Conservation (phyloP, 1,140 invertebrate species). For the fruit fly (Drosophila melanogaster) region Release_6_plus_ISO1_MT NT_033777.3:28190001-28190500, state of each 20-base stretch:
- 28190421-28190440: constrained; percentile 10
- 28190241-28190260: constrained; percentile 73
- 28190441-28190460: constrained; percentile 64
- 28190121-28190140: constrained; percentile 41
- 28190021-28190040: constrained; percentile 79
- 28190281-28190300: not conserved
- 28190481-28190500: constrained; percentile 64
- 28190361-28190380: not conserved
- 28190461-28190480: constrained; percentile 70
- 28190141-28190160: not conserved
- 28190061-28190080: constrained; percentile 67
- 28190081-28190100: constrained; percentile 69
- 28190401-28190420: not conserved
- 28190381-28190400: not conserved
- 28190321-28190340: too few relatives aligned
- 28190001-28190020: constrained; percentile 84
- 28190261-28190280: constrained; percentile 51
- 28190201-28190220: constrained; percentile 73
- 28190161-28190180: not conserved
- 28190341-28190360: too few relatives aligned
- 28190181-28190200: not conserved
- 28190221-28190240: constrained; percentile 72
- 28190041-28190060: constrained; percentile 41
- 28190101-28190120: constrained; percentile 69
- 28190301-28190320: not conserved